Percentiles rank a stretch among this genome's conserved stretches.
phyloP scores from a whole-genome alignment of 2,797 vertebrate species.

The Enteromius afrohamiltoni region DNA sequence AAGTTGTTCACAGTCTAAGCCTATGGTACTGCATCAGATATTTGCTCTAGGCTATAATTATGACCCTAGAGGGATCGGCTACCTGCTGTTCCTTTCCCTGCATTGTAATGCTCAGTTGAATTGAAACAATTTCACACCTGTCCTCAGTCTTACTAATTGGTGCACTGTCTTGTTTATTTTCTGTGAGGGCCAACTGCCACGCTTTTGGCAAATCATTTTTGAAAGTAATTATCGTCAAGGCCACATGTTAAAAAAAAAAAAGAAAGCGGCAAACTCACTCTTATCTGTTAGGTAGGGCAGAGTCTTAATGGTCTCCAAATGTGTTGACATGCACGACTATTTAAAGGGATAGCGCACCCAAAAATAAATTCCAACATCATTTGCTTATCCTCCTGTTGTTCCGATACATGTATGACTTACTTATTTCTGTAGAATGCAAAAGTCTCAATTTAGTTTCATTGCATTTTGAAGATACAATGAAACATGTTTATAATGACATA shows the following conservation, averaged over 20 bases:
- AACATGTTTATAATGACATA: neutral
- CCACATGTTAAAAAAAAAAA: constrained; percentile 15
- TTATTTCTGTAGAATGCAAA: neutral
- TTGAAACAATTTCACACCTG: constrained; percentile 52
- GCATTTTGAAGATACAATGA: neutral
- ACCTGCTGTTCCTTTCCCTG: constrained; percentile 46
- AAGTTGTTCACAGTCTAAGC: constrained; percentile 42
- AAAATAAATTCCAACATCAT: constrained; percentile 20
- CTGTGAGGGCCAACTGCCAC: constrained; percentile 48
- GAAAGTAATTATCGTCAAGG: constrained; percentile 52
- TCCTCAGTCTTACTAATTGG: constrained; percentile 53
- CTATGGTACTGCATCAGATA: constrained; percentile 48
- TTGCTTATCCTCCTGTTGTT: neutral
- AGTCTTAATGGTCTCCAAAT: constrained; percentile 11
- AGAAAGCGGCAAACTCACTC: constrained; percentile 7
- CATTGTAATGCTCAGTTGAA: constrained; percentile 53
- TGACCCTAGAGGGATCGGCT: constrained; percentile 48
- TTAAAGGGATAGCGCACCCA: neutral
- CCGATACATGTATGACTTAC: neutral
- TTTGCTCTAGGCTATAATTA: constrained; percentile 55
- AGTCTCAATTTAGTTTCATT: neutral
- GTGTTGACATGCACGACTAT: constrained; percentile 2
- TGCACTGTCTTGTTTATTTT: constrained; percentile 52
- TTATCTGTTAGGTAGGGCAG: constrained; percentile 4
- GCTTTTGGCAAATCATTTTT: constrained; percentile 48